Percentiles rank a stretch among this genome's conserved stretches.
These are phyloP conservation scores for Timema cristinae DNA, from an alignment of 2,888 invertebrate species.

Conservation along the genomic window DNA sequence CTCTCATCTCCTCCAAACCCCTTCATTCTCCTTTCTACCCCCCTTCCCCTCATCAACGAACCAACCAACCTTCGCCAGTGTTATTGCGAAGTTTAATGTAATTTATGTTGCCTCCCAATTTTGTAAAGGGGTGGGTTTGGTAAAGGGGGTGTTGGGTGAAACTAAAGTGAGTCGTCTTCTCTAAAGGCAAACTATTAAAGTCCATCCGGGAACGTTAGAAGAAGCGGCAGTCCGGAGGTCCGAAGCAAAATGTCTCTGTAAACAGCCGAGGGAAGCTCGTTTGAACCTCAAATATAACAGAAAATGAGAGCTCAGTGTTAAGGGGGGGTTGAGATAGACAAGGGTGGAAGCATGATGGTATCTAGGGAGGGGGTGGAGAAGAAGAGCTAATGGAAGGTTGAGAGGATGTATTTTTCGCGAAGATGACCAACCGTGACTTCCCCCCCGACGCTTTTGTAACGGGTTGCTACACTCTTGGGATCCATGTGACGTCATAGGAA, in stretches of 20 bases:
- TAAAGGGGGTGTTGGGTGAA: too few species aligned
- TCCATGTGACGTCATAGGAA: too few species aligned
- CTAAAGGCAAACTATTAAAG: slow-evolving; percentile 14
- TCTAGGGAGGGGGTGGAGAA: too few species aligned
- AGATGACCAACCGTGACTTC: slow-evolving; percentile 8
- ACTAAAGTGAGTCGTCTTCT: not conserved
- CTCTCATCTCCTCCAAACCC: not conserved
- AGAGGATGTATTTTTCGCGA: not conserved
- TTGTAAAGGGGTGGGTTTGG: too few species aligned
- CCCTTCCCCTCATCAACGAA: slow-evolving; percentile 1
- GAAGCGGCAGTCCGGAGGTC: not conserved
- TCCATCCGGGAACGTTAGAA: slow-evolving; percentile 4
- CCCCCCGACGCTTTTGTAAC: not conserved
- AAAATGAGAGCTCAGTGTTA: not conserved
- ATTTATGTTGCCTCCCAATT: slow-evolving; percentile 15
- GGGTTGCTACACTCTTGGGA: too few species aligned
- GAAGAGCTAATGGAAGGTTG: too few species aligned
- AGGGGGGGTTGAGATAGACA: too few species aligned
- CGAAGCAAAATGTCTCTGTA: slow-evolving; percentile 12
- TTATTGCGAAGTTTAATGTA: slow-evolving; percentile 17
- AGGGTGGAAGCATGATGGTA: too few species aligned
- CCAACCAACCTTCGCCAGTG: not conserved
- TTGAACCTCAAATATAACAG: slow-evolving; percentile 13
- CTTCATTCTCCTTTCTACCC: not conserved
- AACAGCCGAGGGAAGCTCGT: slow-evolving; percentile 9